Base-by-base conservation (phyloP, 2,888 invertebrate species). In the Nomada ferruginata region DNA sequence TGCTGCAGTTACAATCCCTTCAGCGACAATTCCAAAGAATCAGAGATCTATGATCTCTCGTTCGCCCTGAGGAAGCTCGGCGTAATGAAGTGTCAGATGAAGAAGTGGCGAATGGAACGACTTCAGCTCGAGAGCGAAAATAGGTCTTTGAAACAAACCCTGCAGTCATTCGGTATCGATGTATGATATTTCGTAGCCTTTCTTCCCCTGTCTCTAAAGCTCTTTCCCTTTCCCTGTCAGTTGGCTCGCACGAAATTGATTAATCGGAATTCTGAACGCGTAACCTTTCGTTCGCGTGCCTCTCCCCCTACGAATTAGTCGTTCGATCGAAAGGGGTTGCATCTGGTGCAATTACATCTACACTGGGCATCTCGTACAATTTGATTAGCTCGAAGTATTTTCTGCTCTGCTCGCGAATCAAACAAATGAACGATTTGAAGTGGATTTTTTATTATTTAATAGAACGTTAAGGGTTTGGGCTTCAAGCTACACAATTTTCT, bases 81-180 rank as follows among this genome's bases (percentile, higher is more conserved):
- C 42, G 89, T 90, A 66, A 93, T 93, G 93, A 92, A 90, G 81
- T 91, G 92, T 71, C 92, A 92, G 84, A 93, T 92, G 91, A 91
- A 91, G 79, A 93, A 93, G 82, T 92, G 92, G 91, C 89, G 91
- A 59, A 88, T 91, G 85, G 91, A 93, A 74, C 85, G 91, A 47
- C 83, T 93, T 47, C 90, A 91, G 76, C 80, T 92, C 29, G 92
- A 92, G 84, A 92, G 92, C 87, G 91, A 93, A 85, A 89, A 88
- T 77, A 90, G 92, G 80, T 87, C 89, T 59, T 84, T 93, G 82
- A 93, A 90, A 80, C 83, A 90, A 82, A 83, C 87, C 42, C 88
- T 93, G 47, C 87, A 88, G 79, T 79, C 87, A 44, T 84, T 89
- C 79, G 93, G 93, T 92, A 88, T 72, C 87, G 81, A 80, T 87